Base-by-base conservation (phyloP, 2,113 vertebrate species). In the Eolophus roseicapilla region DNA sequence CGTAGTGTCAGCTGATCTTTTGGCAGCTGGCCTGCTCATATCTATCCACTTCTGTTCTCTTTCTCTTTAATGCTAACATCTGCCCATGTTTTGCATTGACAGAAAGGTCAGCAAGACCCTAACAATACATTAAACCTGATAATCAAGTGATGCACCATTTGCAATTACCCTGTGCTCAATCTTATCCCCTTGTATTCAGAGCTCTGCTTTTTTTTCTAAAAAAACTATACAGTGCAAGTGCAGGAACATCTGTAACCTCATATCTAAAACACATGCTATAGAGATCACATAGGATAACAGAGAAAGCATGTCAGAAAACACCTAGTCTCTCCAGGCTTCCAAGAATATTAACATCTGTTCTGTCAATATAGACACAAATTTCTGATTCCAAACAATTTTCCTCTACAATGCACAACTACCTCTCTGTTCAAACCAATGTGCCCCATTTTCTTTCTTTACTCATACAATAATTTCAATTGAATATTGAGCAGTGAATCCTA, bases 11-110 rank as follows among this genome's bases (percentile, higher is more conserved):
- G 92, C 79, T 93, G 87, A 93, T 65, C 87, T 82, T 88, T 7
- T 88, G 59, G 93, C 93, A 92, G 53, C 75, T 15, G 1, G 82
- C 75, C 86, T 81, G 82, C 68, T 89, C 64, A 6, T 5, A 62
- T 86, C 60, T 79, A 77, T 88, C 80, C 90, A 86, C 73, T 83
- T 88, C 87, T 86, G 92, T 81, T 94, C 71, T 86, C 83, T 63
- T 88, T 9, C 71, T 80, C 88, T 76, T 53, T 91, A 91, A 92
- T 62, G 64, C 35, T 74, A 96, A 88, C 95, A 94, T 93, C 90
- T 93, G 88, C 20, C 60, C 62, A 27, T 91, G 92, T 88, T 95
- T 92, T 75, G 43, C 67, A n/a, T 7, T 11, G 7, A 75, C 27
- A 86, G 50, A 90, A 94, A 86, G 82, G 86, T 93, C 86, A 93